Base-by-base conservation (phyloP, 2,113 vertebrate species). In the Beaufortia kweichowensis region DNA sequence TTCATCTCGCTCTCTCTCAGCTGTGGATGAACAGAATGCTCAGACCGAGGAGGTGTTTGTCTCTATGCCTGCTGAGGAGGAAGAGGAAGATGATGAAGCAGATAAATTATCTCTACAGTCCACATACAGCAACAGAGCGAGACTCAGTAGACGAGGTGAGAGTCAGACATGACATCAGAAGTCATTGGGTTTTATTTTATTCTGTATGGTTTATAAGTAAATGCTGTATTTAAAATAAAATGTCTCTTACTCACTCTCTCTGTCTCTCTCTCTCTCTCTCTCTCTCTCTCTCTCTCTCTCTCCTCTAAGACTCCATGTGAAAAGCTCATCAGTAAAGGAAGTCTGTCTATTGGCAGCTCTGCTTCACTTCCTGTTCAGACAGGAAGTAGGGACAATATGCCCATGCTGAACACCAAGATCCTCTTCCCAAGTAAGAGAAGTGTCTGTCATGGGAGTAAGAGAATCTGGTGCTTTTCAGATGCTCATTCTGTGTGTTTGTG, bases 1-100 rank as follows among this genome's bases (percentile, higher is more conserved):
- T 56, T 14, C 33, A 31, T 26, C 10, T 17, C 26, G 76, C 29
- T 56, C 19, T 74, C 64, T 23, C 3, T 39, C 85, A 98, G 97
- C 96, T 23, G 96, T 99, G 24, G 97, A 99, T 19, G 97, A 99
- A 82, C 97, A 99, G 91, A 99, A 98, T 0, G 95, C 95, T 35
- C 96, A 99, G 88, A 99, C 95, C 0, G 93, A 95, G 81, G 93
- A 93, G 72, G 89, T 91, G 0, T 94, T 96, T 64, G 79, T 92
- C 9, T n/a, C 77, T 9, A 83, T 95, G 3, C 88, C 86, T 0
- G 88, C 90, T 0, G 85, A 92, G 0, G 84, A 94, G 0, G 85
- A 87, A 0, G 86, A 91, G 6, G 74, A 91, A 6, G 92, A 92
- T 12, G 91, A 93, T 15, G 85, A 80, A 0, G 90, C 93, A 0